A percentile compares a stretch with the other conserved stretches of the same genome.
phyloP scores from a whole-genome alignment of 1,140 invertebrate species.

The Trachymyrmex septentrionalis region DNA sequence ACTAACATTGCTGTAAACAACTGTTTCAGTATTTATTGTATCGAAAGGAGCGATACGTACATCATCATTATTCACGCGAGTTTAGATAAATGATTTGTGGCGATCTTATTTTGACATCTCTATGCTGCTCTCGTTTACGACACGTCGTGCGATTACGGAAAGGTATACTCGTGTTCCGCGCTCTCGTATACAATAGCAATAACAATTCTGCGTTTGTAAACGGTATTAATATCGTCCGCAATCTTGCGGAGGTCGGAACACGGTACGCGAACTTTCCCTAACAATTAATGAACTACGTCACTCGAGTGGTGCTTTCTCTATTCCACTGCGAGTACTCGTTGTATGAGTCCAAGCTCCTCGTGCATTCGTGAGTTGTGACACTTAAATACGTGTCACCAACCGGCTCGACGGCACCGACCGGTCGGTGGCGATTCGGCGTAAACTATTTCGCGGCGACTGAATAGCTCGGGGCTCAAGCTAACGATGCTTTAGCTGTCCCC shows the following conservation, averaged over 20 bases:
- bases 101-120: neutral
- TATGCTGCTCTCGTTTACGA: neutral
- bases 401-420: constrained; percentile 50
- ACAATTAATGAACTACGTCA: constrained; percentile 61
- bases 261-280: constrained; percentile 52
- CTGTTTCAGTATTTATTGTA: neutral
- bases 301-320: constrained; percentile 26
- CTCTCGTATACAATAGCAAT: neutral
- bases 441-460: constrained; percentile 75
- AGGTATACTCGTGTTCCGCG: neutral
- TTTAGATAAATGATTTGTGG: neutral
- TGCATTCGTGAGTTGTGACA: constrained; percentile 66
- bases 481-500: constrained; percentile 72
- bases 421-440: constrained; percentile 68
- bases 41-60: neutral
- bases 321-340: constrained; percentile 43
- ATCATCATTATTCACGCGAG: constrained; percentile 8
- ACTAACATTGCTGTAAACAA: neutral
- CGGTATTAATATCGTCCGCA: constrained; percentile 59
- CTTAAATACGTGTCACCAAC: constrained; percentile 75
- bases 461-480: constrained; percentile 71
- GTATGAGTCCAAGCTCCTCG: constrained; percentile 9
- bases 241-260: constrained; percentile 37
- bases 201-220: constrained; percentile 50
- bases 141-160: constrained; percentile 9